Conservation (phyloP, 1,140 invertebrate species). For the Epicauta chinensis region DNA sequence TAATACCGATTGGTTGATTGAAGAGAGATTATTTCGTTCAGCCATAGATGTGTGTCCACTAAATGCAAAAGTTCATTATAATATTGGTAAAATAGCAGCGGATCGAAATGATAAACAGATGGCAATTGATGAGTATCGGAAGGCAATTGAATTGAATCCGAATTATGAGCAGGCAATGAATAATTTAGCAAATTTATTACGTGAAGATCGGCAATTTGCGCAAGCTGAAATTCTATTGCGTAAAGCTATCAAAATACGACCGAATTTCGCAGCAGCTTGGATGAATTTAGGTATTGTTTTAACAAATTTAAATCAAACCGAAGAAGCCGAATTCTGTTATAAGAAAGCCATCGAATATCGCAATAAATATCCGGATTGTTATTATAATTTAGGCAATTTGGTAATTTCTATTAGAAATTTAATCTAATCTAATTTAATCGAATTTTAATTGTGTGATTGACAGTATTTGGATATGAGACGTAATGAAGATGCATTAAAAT, state of each 20-base stretch:
- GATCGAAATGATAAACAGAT: constrained; percentile 61
- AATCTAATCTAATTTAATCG: too few relatives aligned
- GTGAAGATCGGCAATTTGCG: constrained; percentile 63
- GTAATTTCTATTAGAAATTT: constrained; percentile 47
- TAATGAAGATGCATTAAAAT: constrained; percentile 51
- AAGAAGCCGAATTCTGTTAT: constrained; percentile 74
- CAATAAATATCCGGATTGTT: constrained; percentile 83
- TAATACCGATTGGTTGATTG: constrained; percentile 73
- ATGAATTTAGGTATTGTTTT: constrained; percentile 96
- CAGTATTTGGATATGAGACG: constrained; percentile 53
- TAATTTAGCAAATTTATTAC: constrained; percentile 90
- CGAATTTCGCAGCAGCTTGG: constrained; percentile 91
- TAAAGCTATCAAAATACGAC: constrained; percentile 65
- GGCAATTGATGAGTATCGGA: constrained; percentile 69
- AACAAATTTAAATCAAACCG: constrained; percentile 62
- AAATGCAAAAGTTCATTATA: constrained; percentile 96
- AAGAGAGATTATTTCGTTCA: constrained; percentile 64
- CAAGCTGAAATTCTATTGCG: constrained; percentile 73
- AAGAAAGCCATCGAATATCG: constrained; percentile 68
- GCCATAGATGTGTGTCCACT: constrained; percentile 71
- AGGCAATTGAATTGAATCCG: constrained; percentile 60
- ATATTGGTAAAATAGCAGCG: constrained; percentile 81
- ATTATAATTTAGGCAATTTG: constrained; percentile 92
- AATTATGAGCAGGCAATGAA: constrained; percentile 96
- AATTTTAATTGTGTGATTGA: constrained; percentile 31